These are phyloP conservation scores for Chelmon rostratus DNA, from an alignment of 2,797 vertebrate species.

Conservation along the genomic window DNA sequence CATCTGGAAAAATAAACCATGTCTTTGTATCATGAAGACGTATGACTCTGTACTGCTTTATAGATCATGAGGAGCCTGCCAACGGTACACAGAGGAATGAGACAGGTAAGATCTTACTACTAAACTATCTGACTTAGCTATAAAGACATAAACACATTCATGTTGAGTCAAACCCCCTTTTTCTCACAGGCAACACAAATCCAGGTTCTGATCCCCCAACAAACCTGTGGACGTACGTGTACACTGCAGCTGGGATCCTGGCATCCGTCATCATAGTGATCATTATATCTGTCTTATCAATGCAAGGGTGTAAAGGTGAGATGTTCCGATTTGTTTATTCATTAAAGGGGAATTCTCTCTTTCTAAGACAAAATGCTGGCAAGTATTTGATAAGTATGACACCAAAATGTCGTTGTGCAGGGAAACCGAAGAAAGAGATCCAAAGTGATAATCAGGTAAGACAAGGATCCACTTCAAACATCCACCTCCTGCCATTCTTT, in stretches of 20 bases:
- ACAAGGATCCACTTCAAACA: not conserved
- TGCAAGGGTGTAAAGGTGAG: constrained; percentile 68
- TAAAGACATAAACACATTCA: not conserved
- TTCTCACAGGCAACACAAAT: not conserved
- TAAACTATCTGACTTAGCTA: not conserved
- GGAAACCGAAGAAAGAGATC: constrained; percentile 30
- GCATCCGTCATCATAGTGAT: constrained; percentile 64
- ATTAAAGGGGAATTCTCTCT: fast-evolving
- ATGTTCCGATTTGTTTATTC: not conserved
- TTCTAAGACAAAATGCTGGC: not conserved
- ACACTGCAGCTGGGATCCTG: constrained; percentile 41
- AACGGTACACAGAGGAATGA: not conserved
- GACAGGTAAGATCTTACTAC: constrained; percentile 26
- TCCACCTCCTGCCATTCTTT: not conserved
- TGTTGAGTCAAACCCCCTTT: not conserved
- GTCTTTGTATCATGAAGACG: not conserved
- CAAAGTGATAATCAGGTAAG: constrained; percentile 61
- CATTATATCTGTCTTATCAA: constrained; percentile 47
- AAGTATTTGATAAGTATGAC: not conserved
- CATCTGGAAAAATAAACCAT: not conserved
- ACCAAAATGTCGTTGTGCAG: constrained; percentile 44
- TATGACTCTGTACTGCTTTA: constrained; percentile 16
- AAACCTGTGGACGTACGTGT: constrained; percentile 12
- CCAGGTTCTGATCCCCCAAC: fast-evolving
- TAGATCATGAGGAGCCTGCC: fast-evolving